Evolutionary conservation across 2,113 vertebrate genomes (phyloP).

Genomic region (Aptenodytes patagonicus): DNA sequence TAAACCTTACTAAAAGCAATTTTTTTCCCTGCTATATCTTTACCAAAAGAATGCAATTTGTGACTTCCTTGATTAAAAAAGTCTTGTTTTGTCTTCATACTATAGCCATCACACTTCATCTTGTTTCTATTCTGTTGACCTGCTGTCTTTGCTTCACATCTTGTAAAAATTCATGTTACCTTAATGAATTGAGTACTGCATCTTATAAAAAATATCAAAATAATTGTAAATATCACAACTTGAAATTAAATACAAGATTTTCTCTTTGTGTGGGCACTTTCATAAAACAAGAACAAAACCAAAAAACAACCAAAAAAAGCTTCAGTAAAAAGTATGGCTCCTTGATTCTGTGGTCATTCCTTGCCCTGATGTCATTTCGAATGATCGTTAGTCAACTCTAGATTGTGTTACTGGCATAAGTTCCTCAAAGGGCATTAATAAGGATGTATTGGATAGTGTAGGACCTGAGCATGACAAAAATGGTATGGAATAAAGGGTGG

Average conservation of each 20-base stretch:
- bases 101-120: rapidly evolving
- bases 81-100: not conserved
- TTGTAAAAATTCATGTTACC: not conserved
- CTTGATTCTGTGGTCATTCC: not conserved
- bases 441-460: not conserved
- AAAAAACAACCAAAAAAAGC: not conserved
- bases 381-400: not conserved
- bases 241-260: not conserved
- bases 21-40: not conserved
- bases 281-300: not conserved
- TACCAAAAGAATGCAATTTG: not conserved
- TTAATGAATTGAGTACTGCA: not conserved
- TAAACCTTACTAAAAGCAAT: not conserved
- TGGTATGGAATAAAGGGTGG: not conserved
- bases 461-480: not conserved
- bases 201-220: not conserved
- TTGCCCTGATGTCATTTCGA: not conserved
- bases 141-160: not conserved
- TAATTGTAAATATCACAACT: not conserved
- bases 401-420: not conserved
- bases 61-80: not conserved
- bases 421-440: not conserved
- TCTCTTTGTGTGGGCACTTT: not conserved
- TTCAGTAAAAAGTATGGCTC: not conserved
- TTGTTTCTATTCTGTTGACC: not conserved